Conservation (phyloP, 2,797 vertebrate genomes). For the Sphenopsis melanotis region DNA sequence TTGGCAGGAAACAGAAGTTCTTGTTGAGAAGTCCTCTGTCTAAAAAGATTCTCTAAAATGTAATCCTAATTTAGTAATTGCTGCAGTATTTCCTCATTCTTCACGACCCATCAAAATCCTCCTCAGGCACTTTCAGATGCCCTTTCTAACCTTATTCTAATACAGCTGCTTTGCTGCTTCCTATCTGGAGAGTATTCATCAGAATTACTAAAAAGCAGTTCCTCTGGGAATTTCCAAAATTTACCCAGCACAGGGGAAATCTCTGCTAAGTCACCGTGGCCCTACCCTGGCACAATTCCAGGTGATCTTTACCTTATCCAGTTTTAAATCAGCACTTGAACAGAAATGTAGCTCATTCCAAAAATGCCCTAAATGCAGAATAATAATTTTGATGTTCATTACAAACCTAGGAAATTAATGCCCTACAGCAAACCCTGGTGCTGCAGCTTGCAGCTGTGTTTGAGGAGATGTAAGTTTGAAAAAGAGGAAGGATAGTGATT, state of each 20-base stretch:
- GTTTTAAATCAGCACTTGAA: background rate
- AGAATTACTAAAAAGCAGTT: background rate
- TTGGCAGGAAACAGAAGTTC: slow-evolving; percentile 48
- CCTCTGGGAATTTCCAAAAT: background rate
- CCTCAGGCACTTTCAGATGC: background rate
- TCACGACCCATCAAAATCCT: background rate
- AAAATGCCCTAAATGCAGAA: background rate
- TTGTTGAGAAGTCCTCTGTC: background rate
- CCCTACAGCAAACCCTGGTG: background rate
- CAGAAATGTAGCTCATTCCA: background rate
- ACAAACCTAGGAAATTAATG: background rate
- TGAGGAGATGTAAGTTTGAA: background rate
- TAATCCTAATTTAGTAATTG: slow-evolving; percentile 4
- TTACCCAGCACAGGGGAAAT: background rate
- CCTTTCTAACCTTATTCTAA: background rate
- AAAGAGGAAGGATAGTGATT: background rate
- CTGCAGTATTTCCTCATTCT: background rate
- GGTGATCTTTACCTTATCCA: background rate
- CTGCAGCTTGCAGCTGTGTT: slow-evolving; percentile 20
- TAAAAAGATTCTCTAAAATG: background rate
- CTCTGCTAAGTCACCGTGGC: background rate
- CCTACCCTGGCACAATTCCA: background rate
- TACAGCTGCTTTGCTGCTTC: background rate
- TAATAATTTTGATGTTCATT: background rate
- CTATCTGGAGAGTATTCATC: background rate